Evolutionary conservation across 2,113 vertebrate species (phyloP).

Genomic region (Mustelus asterias): DNA sequence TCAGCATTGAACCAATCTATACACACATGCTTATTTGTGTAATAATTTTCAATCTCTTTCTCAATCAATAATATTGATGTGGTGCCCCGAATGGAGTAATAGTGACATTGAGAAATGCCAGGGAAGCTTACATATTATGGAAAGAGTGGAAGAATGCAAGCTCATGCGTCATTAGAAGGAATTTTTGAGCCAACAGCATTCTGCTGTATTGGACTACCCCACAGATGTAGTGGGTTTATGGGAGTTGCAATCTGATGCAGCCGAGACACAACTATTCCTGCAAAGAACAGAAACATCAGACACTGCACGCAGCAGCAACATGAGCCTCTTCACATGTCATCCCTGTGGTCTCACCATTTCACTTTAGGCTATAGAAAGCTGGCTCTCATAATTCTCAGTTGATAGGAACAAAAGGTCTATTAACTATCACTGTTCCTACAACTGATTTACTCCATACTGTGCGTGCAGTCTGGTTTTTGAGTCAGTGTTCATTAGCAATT

Average conservation of each 20-base stretch:
- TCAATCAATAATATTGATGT: conserved; percentile 3
- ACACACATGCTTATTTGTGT: not conserved
- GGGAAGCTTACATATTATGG: not conserved
- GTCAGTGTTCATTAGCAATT: not conserved
- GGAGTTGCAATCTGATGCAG: not conserved
- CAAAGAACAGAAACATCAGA: not conserved
- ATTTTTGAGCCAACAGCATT: conserved; percentile 7
- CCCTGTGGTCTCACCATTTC: not conserved
- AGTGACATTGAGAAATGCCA: not conserved
- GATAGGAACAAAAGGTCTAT: not conserved
- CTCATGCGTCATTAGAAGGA: not conserved
- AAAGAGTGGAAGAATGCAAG: not conserved
- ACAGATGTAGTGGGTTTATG: not conserved
- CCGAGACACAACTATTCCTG: not conserved
- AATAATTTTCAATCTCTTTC: not conserved
- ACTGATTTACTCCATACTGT: conserved; percentile 11
- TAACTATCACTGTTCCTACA: not conserved
- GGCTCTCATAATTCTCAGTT: conserved; percentile 18
- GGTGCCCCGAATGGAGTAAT: not conserved
- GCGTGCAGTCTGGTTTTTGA: conserved; percentile 6
- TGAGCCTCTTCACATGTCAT: not conserved
- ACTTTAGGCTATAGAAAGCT: not conserved
- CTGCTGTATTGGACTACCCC: not conserved
- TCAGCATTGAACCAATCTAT: not conserved
- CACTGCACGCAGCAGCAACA: not conserved